Evolutionary conservation across 2,113 vertebrate genomes (phyloP).

Genomic region (Megaceryle torquata): DNA sequence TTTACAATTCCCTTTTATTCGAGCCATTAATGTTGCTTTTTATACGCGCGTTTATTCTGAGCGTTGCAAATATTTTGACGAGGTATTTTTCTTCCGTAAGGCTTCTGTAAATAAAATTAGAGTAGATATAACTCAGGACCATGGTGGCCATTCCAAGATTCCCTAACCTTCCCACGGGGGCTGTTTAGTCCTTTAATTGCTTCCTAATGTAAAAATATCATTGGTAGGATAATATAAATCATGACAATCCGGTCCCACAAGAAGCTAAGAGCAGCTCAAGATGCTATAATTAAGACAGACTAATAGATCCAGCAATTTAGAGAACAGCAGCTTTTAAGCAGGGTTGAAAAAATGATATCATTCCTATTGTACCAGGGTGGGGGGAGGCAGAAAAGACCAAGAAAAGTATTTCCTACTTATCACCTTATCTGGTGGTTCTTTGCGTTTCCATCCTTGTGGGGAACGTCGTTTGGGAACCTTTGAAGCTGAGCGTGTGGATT

Average conservation of each 20-base stretch:
- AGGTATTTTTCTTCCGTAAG: neutral
- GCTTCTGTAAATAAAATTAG: constrained; percentile 62
- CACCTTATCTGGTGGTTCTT: neutral
- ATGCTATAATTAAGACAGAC: constrained; percentile 68
- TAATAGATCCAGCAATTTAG: constrained; percentile 69
- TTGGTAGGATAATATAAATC: constrained; percentile 67
- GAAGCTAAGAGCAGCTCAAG: constrained; percentile 57
- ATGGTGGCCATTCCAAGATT: constrained; percentile 29
- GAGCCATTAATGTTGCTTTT: too few relatives aligned
- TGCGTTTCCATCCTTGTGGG: neutral
- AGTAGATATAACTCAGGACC: constrained; percentile 32
- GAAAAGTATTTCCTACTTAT: neutral
- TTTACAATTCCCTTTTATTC: too few relatives aligned
- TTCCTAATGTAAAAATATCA: constrained; percentile 72
- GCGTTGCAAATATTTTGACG: constrained; percentile 55
- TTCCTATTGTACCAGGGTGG: neutral
- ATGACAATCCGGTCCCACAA: constrained; percentile 65
- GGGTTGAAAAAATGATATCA: constrained; percentile 30
- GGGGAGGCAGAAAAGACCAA: neutral
- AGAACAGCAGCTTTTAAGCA: constrained; percentile 66
- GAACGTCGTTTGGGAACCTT: neutral
- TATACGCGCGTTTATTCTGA: too few relatives aligned
- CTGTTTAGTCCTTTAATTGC: constrained; percentile 65
- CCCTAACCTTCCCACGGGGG: constrained; percentile 46
- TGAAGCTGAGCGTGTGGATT: neutral